Percentiles rank a stretch among this genome's conserved stretches.
Conservation (phyloP, 2,797 vertebrate genomes). For the Ctenopoma kingsleyae region DNA sequence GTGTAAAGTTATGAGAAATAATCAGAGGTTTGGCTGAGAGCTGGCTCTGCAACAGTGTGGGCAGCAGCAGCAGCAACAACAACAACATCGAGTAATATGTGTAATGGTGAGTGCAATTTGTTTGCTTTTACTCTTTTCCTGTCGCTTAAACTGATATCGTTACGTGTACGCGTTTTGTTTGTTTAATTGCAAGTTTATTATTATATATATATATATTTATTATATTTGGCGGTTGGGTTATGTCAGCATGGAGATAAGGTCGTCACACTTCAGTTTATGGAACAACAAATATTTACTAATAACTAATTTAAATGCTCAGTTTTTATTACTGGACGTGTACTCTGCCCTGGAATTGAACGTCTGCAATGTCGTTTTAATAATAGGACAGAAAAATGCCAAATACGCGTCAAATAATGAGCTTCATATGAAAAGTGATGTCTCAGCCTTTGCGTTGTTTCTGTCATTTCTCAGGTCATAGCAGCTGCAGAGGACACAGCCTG, state of each 20-base stretch:
- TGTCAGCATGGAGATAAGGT: conserved; percentile 8
- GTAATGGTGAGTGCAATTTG: conserved; percentile 21
- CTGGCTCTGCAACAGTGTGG: conserved; percentile 13
- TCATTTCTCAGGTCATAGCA: conserved; percentile 13
- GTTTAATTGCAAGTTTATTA: not conserved
- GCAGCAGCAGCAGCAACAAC: not conserved
- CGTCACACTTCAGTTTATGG: not conserved
- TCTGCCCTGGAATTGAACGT: not conserved
- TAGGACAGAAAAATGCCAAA: not conserved
- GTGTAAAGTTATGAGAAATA: conserved; percentile 25
- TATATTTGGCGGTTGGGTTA: conserved; percentile 18
- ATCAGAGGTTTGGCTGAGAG: conserved; percentile 1
- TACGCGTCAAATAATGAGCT: not conserved
- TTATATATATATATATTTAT: too few relatives aligned
- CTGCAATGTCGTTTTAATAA: not conserved
- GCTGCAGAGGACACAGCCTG: conserved; percentile 20
- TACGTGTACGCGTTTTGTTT: not conserved
- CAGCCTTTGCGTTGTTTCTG: conserved; percentile 9
- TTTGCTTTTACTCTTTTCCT: not conserved
- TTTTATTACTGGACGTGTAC: too few relatives aligned
- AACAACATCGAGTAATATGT: not conserved
- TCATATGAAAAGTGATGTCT: conserved; percentile 5
- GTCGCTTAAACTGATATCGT: not conserved
- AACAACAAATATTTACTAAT: not conserved
- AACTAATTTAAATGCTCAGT: not conserved